Evolutionary conservation across 2,113 vertebrate species (phyloP), one percentile per base, ranked within the genome.

Genomic region (Aphyosemion australe): DNA sequence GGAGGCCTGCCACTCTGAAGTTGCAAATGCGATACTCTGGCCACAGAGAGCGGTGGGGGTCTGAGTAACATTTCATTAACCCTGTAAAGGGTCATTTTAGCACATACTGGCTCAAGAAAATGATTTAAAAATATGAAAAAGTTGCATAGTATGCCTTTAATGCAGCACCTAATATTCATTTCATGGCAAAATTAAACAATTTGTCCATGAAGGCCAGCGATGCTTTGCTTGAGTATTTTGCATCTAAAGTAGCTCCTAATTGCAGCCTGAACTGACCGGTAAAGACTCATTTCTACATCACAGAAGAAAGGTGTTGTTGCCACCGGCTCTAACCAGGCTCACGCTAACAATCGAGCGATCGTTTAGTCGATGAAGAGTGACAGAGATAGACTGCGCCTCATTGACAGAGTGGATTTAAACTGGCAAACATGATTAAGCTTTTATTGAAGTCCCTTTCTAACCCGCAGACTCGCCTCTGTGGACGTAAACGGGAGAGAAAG

Each of bases 391-490:
- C 70, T 14, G 54, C 8, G 14, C 52, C 61, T 77, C 56, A 14
- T 42, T 32, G 21, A 61, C 59, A 62, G 41, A 68, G 80, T 68
- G 60, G 69, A 84, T 71, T 61, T 67, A 64, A 72, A 56, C 55
- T 68, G 57, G 67, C 69, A 84, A 82, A 87, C 61, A 62, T 65
- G 53, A 80, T 86, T 84, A 80, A 73, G 66, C 42, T 60, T 51
- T 76, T 74, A 83, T 63, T 79, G 65, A 69, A 61, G 57, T 81
- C 57, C 20, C 49, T 76, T 70, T 72, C 63, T 53, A 72, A 66
- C 51, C 72, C 45, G 43, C 60, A 77, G 57, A 57, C 46, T 26
- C 26, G 26, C 74, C 50, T 84, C 65, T 69, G 60, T 61, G 55
- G 54, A 69, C 49, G 20, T 49, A 34, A 31, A 43, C 21, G 34